Base-by-base conservation (phyloP, 2,888 invertebrate genomes). In the Phortica okadai region DNA sequence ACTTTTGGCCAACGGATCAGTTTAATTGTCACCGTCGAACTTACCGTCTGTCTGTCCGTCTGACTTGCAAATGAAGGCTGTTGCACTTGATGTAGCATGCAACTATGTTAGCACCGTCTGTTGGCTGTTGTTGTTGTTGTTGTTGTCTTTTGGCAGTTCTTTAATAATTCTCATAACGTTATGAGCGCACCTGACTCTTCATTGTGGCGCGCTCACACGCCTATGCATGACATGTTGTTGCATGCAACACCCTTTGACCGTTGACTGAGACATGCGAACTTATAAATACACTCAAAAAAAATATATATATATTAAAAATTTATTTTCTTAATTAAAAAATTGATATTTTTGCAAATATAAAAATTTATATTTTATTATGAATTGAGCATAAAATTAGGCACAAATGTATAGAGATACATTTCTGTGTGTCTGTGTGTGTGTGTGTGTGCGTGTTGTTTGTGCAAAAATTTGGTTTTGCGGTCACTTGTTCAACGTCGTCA, bases 1-100 rank as follows among this genome's bases (percentile, higher is more conserved):
- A 79, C 80, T 86, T 82, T 82, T 85, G 85, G 83, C 84, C 83
- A 83, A 83, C 80, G 86, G 33, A 54, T 21, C 16, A 7, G 59
- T 2, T 16, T 16, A 50, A 50, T 50, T 16, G 16, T 21, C 59
- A 16, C n/a, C 8, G 16, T 6, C 16, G n/a, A 59, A 59, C 5
- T 10, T 1, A 59, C 59, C 21, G 21, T 21, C 21, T 59, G 25
- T 5, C 10, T 59, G 3, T 59, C 16, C 6, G 59, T 16, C 7
- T 16, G n/a, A n/a, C 59, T 16, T 59, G 59, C 59, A 59, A n/a
- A 56, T 56, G 56, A 10, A 56, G 14, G 16, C 56, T 33, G 33
- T 33, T 33, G 33, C 33, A 33, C 33, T 33, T 33, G 33, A 33
- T 33, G 33, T 33, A 6, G 50, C 50, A 50, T 8, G 50, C 50